phyloP scores from a whole-genome alignment of 2,113 vertebrate genomes.

The Conger conger region DNA sequence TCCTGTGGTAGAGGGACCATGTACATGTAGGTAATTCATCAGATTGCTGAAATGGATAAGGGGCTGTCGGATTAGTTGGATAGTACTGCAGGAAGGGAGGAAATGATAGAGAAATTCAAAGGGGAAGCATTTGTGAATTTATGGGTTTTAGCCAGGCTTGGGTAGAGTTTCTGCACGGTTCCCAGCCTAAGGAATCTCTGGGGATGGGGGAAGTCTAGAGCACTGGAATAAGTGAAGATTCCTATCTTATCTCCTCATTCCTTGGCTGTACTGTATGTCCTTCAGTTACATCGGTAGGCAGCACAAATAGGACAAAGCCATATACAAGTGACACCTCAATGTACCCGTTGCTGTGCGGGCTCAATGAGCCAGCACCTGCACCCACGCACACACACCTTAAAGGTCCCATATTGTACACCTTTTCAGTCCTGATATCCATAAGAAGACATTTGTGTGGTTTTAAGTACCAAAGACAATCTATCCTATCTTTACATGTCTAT shows the following conservation, averaged over 20 bases:
- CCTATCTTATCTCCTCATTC: neutral
- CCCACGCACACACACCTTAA: too few species aligned
- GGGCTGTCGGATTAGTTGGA: neutral
- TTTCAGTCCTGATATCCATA: too few species aligned
- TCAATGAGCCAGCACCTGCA: too few species aligned
- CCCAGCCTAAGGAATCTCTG: neutral
- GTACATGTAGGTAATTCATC: neutral
- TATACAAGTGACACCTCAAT: neutral
- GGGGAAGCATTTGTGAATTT: neutral
- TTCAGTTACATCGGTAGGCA: neutral
- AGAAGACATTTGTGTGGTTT: too few species aligned
- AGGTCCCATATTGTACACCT: too few species aligned
- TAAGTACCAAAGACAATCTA: too few species aligned
- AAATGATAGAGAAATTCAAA: neutral
- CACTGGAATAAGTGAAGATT: neutral
- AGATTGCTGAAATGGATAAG: conserved; percentile 16
- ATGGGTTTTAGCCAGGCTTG: neutral
- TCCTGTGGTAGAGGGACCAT: neutral
- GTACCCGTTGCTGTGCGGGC: too few species aligned
- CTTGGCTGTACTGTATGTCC: neutral
- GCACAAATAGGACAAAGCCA: neutral
- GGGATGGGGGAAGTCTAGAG: neutral
- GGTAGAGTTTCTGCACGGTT: neutral
- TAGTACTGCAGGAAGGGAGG: neutral
- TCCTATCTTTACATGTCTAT: too few species aligned